These are phyloP conservation scores for Leucopsar rothschildi DNA, from an alignment of 2,113 vertebrate species.

Conservation along the genomic window DNA sequence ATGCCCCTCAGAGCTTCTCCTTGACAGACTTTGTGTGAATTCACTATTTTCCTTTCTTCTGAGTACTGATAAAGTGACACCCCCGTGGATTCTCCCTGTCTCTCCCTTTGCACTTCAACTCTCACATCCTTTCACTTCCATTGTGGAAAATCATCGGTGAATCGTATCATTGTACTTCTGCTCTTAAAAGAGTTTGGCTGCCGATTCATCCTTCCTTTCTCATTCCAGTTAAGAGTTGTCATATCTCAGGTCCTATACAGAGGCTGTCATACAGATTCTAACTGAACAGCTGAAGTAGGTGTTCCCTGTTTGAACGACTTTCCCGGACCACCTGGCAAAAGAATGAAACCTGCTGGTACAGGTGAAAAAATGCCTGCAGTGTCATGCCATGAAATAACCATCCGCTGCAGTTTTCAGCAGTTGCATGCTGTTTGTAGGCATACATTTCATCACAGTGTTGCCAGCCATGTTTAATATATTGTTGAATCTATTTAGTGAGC, in stretches of 20 bases:
- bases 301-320: neutral
- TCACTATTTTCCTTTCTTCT: neutral
- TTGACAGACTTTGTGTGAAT: neutral
- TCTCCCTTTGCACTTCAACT: neutral
- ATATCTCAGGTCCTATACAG: neutral
- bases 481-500: neutral
- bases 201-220: neutral
- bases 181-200: neutral
- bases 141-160: neutral
- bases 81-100: neutral
- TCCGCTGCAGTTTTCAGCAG: neutral
- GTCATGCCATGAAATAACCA: neutral
- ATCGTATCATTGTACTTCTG: neutral
- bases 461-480: neutral
- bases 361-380: slow-evolving; percentile 18
- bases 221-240: neutral
- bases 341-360: slow-evolving; percentile 24
- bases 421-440: neutral
- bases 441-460: neutral
- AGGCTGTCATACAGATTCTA: slow-evolving; percentile 8
- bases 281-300: slow-evolving; percentile 24
- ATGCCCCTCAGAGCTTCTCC: neutral
- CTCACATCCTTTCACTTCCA: neutral
- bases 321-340: neutral
- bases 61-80: neutral